Base-by-base conservation (phyloP, 2,888 invertebrate species). In the Aphidius colemani region DNA sequence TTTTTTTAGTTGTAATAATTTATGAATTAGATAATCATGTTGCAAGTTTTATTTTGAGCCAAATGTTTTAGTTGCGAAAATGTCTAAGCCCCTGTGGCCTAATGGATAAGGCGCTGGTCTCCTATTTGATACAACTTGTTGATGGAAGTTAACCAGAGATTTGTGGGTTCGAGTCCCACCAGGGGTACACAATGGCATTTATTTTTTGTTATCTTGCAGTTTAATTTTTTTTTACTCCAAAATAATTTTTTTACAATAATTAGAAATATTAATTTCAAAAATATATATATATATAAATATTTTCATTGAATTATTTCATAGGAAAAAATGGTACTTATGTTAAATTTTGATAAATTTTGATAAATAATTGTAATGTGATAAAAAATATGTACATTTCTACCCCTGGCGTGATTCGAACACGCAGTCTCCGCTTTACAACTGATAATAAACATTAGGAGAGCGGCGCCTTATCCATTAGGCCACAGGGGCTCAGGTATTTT, bases 401-500 rank as follows among this genome's bases (percentile, higher is more conserved):
- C 91, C 90, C 90, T 90, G 90, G 90, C 89, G 90, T 90, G 90
- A 90, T 90, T 90, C 90, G 90, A 90, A 90, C 90, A 89, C 89
- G 88, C 89, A 89, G 88, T 90, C 89, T 89, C 89, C 89, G 89
- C 89, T 90, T 90, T 5, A 30, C 30, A 30, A 30, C 30, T 30
- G 30, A 30, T 30, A 30, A 30, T 30, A 30, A 30, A 30, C 30
- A 30, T 30, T 30, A 90, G 90, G 90, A 90, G 89, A 89, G 89
- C 89, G 89, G 89, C 89, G 90, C 90, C 89, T 90, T 90, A 90
- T 90, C 89, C 89, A 89, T 89, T 89, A 89, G 89, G 89, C 89
- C 89, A 90, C 89, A 89, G 89, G 90, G 90, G 90, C 90, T 68
- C 64, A 71, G 71, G 67, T 1, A n/a, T 45, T 43, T 7, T 39